Percentiles rank a stretch among this genome's conserved stretches.
phyloP scores from a whole-genome alignment of 1,140 invertebrate genomes.

The Steinernema feltiae region DNA sequence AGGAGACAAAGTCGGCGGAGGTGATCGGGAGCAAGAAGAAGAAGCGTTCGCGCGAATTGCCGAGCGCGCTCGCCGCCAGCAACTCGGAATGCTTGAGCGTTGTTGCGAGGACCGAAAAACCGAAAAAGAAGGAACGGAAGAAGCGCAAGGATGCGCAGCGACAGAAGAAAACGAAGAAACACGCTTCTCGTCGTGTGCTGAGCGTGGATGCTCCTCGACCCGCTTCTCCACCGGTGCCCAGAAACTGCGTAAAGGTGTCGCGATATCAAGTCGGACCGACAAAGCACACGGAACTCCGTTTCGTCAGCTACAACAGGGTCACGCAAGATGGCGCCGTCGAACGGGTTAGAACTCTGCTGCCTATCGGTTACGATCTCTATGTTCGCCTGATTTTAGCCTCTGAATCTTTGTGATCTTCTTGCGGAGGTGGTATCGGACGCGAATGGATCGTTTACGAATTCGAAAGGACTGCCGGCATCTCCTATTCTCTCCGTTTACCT shows the following conservation, averaged over 20 bases:
- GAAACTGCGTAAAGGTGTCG: neutral
- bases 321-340: neutral
- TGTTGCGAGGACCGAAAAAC: neutral
- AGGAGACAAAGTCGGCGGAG: too few species aligned
- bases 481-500: neutral
- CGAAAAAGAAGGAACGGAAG: neutral
- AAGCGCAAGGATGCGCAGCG: neutral
- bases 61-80: neutral
- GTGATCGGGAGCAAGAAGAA: too few species aligned
- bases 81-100: neutral
- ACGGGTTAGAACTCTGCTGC: neutral
- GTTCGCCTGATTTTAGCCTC: neutral
- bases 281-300: neutral
- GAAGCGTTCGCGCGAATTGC: too few species aligned
- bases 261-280: neutral
- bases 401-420: neutral
- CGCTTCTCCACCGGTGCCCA: neutral
- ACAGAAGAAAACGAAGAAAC: neutral
- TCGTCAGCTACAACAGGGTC: neutral
- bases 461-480: neutral
- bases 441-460: neutral
- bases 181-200: neutral
- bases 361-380: neutral
- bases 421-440: neutral
- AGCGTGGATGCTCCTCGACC: neutral